These are phyloP conservation scores for Horisme vitalbata DNA, from an alignment of 2,888 invertebrate genomes.

Conservation along the genomic window DNA sequence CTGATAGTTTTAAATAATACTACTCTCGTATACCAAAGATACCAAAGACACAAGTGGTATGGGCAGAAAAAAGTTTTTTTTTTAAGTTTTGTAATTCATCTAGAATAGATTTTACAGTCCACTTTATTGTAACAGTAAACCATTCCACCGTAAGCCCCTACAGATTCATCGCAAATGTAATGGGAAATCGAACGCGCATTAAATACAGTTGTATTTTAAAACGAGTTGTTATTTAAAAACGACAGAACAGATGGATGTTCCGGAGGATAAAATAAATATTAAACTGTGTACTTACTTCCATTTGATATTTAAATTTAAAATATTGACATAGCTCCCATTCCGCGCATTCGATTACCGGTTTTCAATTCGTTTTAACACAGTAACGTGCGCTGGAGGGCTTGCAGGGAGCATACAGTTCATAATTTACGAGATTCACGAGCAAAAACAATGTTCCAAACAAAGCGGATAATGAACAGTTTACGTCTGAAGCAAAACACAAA, in stretches of 20 bases:
- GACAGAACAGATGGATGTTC: slow-evolving; percentile 57
- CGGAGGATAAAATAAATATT: slow-evolving; percentile 65
- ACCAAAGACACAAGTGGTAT: no score
- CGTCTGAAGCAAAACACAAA: slow-evolving; percentile 67
- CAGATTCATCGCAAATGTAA: slow-evolving; percentile 10
- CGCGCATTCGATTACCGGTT: slow-evolving; percentile 79
- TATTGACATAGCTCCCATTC: slow-evolving; percentile 77
- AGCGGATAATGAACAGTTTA: slow-evolving; percentile 76
- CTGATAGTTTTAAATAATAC: no score
- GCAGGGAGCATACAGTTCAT: slow-evolving; percentile 71
- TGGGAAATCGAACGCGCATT: slow-evolving; percentile 13
- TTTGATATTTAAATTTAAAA: slow-evolving; percentile 78
- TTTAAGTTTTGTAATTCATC: no score
- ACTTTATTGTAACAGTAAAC: not conserved
- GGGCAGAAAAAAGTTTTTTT: no score
- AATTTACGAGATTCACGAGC: slow-evolving; percentile 74
- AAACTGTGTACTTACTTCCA: slow-evolving; percentile 55
- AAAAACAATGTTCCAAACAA: slow-evolving; percentile 74
- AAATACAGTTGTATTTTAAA: slow-evolving; percentile 25
- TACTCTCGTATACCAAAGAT: no score
- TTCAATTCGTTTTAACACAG: slow-evolving; percentile 78
- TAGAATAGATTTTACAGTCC: not conserved
- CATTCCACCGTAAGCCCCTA: not conserved
- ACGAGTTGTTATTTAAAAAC: slow-evolving; percentile 47
- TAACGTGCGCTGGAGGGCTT: slow-evolving; percentile 67